Percentiles rank a stretch among this genome's conserved stretches.
phyloP scores from a whole-genome alignment of 2,797 vertebrate species.

The Pseudochirops cupreus region DNA sequence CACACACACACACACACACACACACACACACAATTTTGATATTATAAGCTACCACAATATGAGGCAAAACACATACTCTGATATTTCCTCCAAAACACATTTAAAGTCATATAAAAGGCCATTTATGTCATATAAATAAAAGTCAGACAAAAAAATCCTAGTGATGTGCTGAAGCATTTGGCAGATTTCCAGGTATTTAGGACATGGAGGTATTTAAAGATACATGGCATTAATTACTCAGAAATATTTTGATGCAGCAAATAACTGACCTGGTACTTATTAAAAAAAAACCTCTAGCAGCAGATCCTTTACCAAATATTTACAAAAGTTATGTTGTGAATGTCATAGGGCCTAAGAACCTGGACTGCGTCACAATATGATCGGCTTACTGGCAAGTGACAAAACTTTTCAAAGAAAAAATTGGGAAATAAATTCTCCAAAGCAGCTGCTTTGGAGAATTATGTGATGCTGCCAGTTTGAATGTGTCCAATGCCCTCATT shows the following conservation, averaged over 20 bases:
- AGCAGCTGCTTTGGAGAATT: conserved; percentile 36
- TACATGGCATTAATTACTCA: conserved; percentile 72
- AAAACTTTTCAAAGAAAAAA: conserved; percentile 42
- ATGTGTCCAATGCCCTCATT: conserved; percentile 11
- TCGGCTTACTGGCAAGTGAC: conserved; percentile 17
- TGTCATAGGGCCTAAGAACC: neutral
- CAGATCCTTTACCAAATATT: conserved; percentile 65
- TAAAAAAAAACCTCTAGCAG: conserved; percentile 29
- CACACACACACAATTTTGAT: conserved; percentile 68
- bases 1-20: conserved; percentile 31
- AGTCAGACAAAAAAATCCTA: conserved; percentile 37
- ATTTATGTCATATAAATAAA: conserved; percentile 17
- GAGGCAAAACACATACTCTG: conserved; percentile 64
- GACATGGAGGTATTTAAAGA: conserved; percentile 67
- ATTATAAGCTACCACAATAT: conserved; percentile 39
- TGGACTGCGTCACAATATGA: neutral
- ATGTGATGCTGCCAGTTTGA: conserved; percentile 36
- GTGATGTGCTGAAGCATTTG: conserved; percentile 56
- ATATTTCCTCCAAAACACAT: conserved; percentile 73
- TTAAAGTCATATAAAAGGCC: conserved; percentile 44
- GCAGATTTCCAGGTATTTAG: conserved; percentile 74
- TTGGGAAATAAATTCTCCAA: conserved; percentile 42
- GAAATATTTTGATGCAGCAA: conserved; percentile 29
- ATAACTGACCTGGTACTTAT: conserved; percentile 69
- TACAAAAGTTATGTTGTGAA: conserved; percentile 60